Percentiles rank a stretch among this genome's conserved stretches.
phyloP scores from a whole-genome alignment of 1,140 invertebrate genomes.

The Holcopasites calliopsidis region DNA sequence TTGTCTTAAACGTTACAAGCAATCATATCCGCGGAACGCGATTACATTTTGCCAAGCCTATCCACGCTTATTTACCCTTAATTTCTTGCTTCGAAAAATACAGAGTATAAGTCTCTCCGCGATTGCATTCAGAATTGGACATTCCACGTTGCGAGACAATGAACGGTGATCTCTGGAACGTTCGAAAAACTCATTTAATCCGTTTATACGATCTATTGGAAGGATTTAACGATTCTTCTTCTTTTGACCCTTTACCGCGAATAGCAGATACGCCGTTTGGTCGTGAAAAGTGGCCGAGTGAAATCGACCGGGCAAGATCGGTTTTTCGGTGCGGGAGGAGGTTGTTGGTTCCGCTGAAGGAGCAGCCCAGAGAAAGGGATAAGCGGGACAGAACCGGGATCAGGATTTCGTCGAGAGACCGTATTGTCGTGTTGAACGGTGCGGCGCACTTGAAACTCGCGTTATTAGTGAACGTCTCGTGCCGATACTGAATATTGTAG shows the following conservation, averaged over 20 bases:
- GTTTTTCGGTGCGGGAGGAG: neutral
- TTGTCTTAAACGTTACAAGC: too few relatives aligned
- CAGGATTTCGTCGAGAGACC: slow-evolving; percentile 1
- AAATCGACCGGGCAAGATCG: slow-evolving; percentile 9
- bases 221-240: neutral
- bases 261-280: too few relatives aligned
- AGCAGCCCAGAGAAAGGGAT: neutral
- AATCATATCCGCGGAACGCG: too few relatives aligned
- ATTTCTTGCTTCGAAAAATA: neutral
- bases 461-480: slow-evolving; percentile 58
- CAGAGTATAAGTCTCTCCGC: too few relatives aligned
- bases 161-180: neutral
- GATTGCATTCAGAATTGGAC: too few relatives aligned
- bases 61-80: neutral
- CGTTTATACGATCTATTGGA: neutral
- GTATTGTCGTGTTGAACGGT: slow-evolving; percentile 32
- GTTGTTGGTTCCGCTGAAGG: neutral
- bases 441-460: slow-evolving; percentile 25
- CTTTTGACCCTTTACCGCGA: neutral
- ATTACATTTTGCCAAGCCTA: neutral
- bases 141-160: too few relatives aligned
- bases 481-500: slow-evolving; percentile 16
- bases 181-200: neutral
- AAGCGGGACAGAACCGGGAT: neutral
- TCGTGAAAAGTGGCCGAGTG: neutral